Evolutionary conservation across 2,797 vertebrate species (phyloP), one percentile per base, ranked within the genome.

Genomic region (Acipenser transmontanus): DNA sequence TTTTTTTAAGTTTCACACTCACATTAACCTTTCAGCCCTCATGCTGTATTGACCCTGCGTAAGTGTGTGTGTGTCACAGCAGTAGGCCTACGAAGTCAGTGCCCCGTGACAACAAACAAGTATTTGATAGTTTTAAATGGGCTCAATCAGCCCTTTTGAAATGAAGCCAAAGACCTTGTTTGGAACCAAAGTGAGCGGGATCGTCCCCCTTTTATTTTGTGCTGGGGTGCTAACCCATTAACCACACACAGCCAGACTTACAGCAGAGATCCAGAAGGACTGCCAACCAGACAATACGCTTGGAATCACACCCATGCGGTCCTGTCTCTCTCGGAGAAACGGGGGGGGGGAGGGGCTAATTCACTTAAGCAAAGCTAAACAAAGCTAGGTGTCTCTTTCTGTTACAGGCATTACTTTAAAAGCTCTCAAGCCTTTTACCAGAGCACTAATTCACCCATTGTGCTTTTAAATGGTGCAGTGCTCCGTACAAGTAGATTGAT

Each of bases 91-190:
- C 34, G 4, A 34, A 34, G 34, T 34, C 34, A 34, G 34, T 34
- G 34, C 34, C 34, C 4, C 34, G 4, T 34, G 34, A 34, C 34
- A 64, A 63, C 67, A 72, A 77, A 77, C 73, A 79, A 49, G 63
- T 47, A 61, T 74, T 78, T 85, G 82, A 84, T 82, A 80, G 81
- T 81, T 84, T 84, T 85, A 87, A 84, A 86, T 82, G 84, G 87
- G 84, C 89, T 88, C 82, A 85, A 73, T 76, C 76, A 63, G 76
- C 79, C 34, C 34, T 34, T 66, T 61, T 63, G 77, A 77, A 78
- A 49, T 48, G 4, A 56, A 17, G 62, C 49, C 51, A 63, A 47
- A 34, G 54, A 65, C 67, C 71, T 66, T 67, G 65, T 66, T 67
- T 74, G 66, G 71, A 65, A 70, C 61, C 50, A 52, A 65, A 64